Evolutionary conservation across 1,140 invertebrate species (phyloP).

Genomic region (Pectinophora gossypiella): DNA sequence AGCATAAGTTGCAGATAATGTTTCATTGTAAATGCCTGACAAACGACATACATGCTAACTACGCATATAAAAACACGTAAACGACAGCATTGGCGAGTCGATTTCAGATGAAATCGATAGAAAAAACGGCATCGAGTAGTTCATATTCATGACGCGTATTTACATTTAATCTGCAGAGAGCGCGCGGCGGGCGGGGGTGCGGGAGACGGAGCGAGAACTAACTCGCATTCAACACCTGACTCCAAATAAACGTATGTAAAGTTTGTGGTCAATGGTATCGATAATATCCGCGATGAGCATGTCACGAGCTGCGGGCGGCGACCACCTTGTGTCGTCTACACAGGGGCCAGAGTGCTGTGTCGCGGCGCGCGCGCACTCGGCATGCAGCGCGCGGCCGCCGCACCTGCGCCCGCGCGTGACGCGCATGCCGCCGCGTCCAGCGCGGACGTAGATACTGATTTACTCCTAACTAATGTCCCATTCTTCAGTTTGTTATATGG

Average conservation of each 20-base stretch:
- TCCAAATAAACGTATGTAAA: constrained; percentile 23
- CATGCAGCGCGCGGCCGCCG: constrained; percentile 48
- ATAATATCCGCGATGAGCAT: not conserved
- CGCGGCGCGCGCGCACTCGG: constrained; percentile 10
- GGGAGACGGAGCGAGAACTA: constrained; percentile 18
- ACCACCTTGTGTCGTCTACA: not conserved
- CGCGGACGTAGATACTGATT: too few relatives aligned
- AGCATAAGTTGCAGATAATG: not conserved
- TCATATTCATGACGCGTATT: constrained; percentile 32
- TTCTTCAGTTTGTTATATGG: too few relatives aligned
- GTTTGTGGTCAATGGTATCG: constrained; percentile 16
- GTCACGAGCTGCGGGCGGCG: not conserved
- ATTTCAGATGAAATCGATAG: constrained; percentile 12
- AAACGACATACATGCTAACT: not conserved
- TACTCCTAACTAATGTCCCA: too few relatives aligned
- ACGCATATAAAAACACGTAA: not conserved
- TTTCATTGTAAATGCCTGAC: not conserved
- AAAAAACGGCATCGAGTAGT: constrained; percentile 15
- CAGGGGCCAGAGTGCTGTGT: constrained; percentile 1
- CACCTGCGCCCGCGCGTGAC: constrained; percentile 51
- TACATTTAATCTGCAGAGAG: constrained; percentile 30
- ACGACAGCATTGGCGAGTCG: not conserved
- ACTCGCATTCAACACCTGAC: constrained; percentile 12
- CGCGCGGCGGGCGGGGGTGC: too few relatives aligned
- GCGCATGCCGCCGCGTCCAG: constrained; percentile 19